phyloP scores from a whole-genome alignment of 2,797 vertebrate species.

The Scolopax bukidnonensis region DNA sequence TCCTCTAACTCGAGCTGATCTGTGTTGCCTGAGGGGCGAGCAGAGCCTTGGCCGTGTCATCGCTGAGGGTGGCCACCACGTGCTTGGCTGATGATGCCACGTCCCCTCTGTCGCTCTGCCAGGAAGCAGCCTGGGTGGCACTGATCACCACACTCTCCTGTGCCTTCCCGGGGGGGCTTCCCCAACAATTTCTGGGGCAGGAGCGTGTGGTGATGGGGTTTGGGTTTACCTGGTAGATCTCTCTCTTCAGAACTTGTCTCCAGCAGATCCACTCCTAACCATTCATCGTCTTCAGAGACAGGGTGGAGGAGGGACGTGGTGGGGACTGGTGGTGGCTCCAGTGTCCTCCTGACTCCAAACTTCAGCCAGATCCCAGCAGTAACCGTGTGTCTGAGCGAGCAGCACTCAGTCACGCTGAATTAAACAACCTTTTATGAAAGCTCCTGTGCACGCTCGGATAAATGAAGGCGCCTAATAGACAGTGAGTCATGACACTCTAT shows the following conservation, averaged over 20 bases:
- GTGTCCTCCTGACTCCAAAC: neutral
- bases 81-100: neutral
- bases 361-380: neutral
- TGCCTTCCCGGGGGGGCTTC: rapidly evolving
- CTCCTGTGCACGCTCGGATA: neutral
- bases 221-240: neutral
- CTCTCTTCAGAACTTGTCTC: neutral
- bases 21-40: neutral
- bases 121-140: neutral
- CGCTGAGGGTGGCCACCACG: rapidly evolving
- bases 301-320: neutral
- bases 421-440: neutral
- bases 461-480: neutral
- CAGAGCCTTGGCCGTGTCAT: rapidly evolving
- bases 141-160: rapidly evolving
- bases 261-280: neutral
- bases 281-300: neutral
- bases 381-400: neutral
- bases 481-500: neutral
- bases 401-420: neutral
- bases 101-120: neutral
- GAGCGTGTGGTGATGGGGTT: neutral
- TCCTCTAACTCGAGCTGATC: neutral
- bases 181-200: neutral
- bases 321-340: neutral